Percentiles rank a stretch among this genome's conserved stretches.
phyloP scores from a whole-genome alignment of 2,113 vertebrate species.

The Chionis minor region DNA sequence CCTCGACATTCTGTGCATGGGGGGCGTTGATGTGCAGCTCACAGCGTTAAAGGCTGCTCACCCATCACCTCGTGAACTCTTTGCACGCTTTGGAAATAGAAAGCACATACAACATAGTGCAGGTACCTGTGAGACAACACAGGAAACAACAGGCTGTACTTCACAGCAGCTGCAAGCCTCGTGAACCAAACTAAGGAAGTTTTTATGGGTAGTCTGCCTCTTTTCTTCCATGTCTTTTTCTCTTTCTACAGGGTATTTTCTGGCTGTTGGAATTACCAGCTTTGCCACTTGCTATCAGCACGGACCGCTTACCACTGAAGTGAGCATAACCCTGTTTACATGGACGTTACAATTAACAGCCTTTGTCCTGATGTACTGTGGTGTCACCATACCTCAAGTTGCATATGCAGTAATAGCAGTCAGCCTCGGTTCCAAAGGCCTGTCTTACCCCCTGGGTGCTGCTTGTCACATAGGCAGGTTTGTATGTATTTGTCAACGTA shows the following conservation, averaged over 20 bases:
- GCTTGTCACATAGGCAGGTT: conserved; percentile 66
- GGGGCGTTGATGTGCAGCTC: background rate
- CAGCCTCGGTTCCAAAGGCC: conserved; percentile 58
- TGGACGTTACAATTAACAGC: conserved; percentile 69
- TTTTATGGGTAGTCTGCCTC: background rate
- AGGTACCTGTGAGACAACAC: background rate
- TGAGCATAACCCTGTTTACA: conserved; percentile 58
- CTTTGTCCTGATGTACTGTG: conserved; percentile 72
- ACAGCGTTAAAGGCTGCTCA: background rate
- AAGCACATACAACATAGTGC: background rate
- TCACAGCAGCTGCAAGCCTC: background rate
- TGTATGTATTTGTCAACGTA: background rate
- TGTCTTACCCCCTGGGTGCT: conserved; percentile 26
- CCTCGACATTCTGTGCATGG: rapidly evolving
- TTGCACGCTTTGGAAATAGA: background rate
- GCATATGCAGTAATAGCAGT: conserved; percentile 52
- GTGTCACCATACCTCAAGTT: conserved; percentile 66
- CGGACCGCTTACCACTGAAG: conserved; percentile 63
- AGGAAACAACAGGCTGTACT: background rate
- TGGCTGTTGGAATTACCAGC: conserved; percentile 68
- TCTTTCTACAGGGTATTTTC: conserved; percentile 73
- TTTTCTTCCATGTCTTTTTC: background rate
- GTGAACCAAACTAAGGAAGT: background rate
- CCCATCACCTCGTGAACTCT: background rate
- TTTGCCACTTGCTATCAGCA: conserved; percentile 77